phyloP scores from a whole-genome alignment of 2,888 invertebrate species.

The Micropterix aruncella region DNA sequence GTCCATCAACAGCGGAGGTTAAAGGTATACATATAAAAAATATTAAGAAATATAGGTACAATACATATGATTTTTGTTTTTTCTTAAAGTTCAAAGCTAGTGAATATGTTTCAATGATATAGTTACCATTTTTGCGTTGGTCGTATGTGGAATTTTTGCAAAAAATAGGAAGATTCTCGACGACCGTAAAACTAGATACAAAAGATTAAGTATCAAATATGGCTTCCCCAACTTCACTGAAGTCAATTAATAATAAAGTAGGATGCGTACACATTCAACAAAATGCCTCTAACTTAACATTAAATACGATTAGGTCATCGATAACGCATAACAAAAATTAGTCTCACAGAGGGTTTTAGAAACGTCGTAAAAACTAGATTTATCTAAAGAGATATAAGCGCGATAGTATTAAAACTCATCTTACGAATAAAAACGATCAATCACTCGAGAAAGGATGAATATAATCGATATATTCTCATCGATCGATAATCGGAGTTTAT shows the following conservation, averaged over 20 bases:
- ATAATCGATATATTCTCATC: too few species aligned
- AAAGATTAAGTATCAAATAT: not conserved
- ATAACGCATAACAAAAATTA: not conserved
- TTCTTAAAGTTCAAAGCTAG: constrained; percentile 6
- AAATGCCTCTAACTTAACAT: not conserved
- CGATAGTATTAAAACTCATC: too few species aligned
- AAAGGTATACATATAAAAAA: constrained; percentile 13
- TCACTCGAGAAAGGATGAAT: too few species aligned
- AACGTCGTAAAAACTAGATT: too few species aligned
- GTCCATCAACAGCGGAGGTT: constrained; percentile 12
- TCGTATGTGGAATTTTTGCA: not conserved
- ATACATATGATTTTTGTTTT: constrained; percentile 6
- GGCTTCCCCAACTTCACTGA: not conserved
- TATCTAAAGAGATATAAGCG: too few species aligned
- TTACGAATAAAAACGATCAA: too few species aligned
- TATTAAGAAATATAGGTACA: constrained; percentile 7
- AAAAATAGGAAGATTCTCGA: not conserved
- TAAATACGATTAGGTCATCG: not conserved
- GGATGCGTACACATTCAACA: not conserved
- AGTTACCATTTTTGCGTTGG: constrained; percentile 12
- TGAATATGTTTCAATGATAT: constrained; percentile 38
- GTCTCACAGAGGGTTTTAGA: not conserved
- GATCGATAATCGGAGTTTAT: too few species aligned
- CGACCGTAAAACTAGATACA: not conserved
- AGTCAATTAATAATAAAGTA: not conserved